These are phyloP conservation scores for Acromyrmex heyeri DNA, from an alignment of 1,140 invertebrate genomes.

Conservation along the genomic window DNA sequence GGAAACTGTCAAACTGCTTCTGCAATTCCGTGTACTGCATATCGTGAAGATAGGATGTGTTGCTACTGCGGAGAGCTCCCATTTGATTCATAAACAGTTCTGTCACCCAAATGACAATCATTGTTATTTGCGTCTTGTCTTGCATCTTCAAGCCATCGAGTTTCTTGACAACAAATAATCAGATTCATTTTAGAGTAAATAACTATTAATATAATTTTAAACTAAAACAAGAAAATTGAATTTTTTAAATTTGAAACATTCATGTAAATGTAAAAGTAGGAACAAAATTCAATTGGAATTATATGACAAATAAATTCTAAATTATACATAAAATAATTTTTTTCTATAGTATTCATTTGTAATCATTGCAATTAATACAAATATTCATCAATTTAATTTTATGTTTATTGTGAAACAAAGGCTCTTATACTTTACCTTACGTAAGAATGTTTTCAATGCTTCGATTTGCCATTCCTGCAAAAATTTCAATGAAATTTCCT, in stretches of 20 bases:
- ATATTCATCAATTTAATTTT: conserved; percentile 62
- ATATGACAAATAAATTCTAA: neutral
- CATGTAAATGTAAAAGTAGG: neutral
- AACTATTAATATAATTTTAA: neutral
- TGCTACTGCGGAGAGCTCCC: conserved; percentile 89
- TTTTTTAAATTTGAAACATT: neutral
- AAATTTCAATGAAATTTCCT: conserved; percentile 97
- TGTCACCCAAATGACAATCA: conserved; percentile 97
- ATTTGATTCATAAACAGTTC: conserved; percentile 97
- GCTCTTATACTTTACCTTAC: conserved; percentile 87
- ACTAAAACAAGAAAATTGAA: neutral
- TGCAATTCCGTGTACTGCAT: conserved; percentile 90
- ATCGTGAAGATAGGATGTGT: conserved; percentile 79
- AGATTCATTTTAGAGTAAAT: conserved; percentile 1
- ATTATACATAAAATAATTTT: neutral
- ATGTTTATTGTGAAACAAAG: conserved; percentile 73
- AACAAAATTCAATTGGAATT: neutral
- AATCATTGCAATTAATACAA: neutral
- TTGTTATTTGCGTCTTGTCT: conserved; percentile 94
- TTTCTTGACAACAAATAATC: conserved; percentile 84
- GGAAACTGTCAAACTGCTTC: conserved; percentile 93
- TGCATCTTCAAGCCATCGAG: conserved; percentile 87
- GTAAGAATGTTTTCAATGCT: conserved; percentile 95
- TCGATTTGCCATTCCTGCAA: conserved; percentile 93
- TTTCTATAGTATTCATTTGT: neutral